Conservation (phyloP, 2,113 vertebrate genomes). For the Probosciger aterrimus region DNA sequence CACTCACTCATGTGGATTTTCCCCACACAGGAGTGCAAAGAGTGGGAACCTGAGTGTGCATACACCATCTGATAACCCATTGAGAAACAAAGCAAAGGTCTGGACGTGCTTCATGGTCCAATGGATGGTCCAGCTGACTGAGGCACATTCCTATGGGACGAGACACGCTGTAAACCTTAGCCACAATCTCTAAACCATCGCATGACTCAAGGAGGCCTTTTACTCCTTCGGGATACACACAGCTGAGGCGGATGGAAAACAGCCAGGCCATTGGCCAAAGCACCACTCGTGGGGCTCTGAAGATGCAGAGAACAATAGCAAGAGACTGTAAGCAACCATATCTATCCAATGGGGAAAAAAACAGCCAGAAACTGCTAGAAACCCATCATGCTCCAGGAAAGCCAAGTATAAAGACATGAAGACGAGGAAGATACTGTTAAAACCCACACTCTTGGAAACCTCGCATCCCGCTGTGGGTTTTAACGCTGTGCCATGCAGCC, state of each 20-base stretch:
- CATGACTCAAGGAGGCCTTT: constrained; percentile 1
- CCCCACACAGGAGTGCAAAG: background rate
- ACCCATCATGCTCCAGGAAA: background rate
- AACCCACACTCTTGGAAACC: background rate
- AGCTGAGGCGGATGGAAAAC: background rate
- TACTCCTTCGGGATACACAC: background rate
- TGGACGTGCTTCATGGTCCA: background rate
- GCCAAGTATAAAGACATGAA: background rate
- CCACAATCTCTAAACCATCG: background rate
- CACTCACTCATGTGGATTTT: background rate
- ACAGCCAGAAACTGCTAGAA: background rate
- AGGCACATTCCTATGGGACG: constrained; percentile 13
- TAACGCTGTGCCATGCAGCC: background rate
- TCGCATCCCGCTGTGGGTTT: background rate
- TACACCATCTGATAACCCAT: background rate
- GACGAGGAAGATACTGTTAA: background rate
- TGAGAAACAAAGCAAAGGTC: background rate
- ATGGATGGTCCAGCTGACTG: background rate
- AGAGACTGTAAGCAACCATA: background rate
- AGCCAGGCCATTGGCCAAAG: background rate
- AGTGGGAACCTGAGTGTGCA: background rate
- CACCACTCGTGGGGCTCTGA: background rate
- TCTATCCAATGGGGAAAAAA: background rate
- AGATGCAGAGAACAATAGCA: background rate
- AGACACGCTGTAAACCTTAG: background rate